Percentiles rank a stretch among this genome's conserved stretches.
These are phyloP conservation scores for Tetragnatha montana DNA, from an alignment of 2,888 invertebrate genomes.

Conservation along the genomic window DNA sequence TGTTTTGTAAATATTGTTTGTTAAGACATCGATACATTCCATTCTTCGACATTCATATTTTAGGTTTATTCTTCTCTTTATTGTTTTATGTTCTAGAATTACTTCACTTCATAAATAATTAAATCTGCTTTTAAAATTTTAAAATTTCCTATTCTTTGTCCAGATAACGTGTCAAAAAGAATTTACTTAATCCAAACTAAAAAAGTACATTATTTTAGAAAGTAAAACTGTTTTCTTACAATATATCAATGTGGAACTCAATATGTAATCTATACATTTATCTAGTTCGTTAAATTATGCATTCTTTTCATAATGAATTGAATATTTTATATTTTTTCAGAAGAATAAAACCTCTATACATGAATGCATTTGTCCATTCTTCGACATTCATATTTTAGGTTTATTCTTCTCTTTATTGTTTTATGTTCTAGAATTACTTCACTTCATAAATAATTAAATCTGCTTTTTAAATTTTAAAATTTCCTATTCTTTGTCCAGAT, in stretches of 20 bases:
- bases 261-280: conserved; percentile 2
- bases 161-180: too few species aligned
- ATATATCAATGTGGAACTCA: too few species aligned
- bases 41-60: background rate
- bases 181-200: too few species aligned
- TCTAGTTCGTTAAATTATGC: conserved; percentile 3
- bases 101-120: too few species aligned
- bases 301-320: conserved; percentile 31
- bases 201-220: too few species aligned
- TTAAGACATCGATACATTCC: background rate
- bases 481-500: too few species aligned
- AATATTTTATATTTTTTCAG: conserved; percentile 63
- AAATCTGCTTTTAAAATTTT: too few species aligned
- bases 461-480: too few species aligned
- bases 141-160: too few species aligned
- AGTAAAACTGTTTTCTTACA: too few species aligned
- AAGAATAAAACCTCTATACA: conserved; percentile 57
- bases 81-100: background rate
- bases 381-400: background rate
- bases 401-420: background rate
- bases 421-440: background rate
- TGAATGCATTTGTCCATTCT: background rate
- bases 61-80: background rate
- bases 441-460: too few species aligned
- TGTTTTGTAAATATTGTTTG: background rate